Base-by-base conservation (phyloP, 2,888 invertebrate genomes). In the Linnaemya tessellans region DNA sequence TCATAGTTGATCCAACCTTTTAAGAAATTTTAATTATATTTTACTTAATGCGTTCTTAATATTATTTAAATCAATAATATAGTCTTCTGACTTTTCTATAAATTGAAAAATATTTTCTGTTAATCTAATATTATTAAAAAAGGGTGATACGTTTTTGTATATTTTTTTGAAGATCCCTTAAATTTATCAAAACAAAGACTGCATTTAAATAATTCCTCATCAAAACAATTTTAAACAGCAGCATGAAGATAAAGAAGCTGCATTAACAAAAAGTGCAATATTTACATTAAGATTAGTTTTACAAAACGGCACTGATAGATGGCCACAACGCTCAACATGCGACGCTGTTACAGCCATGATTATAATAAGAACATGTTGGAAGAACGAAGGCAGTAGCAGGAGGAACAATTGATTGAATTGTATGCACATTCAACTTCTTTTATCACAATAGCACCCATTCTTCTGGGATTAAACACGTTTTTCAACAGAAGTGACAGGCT, bases 281-380 rank as follows among this genome's bases (percentile, higher is more conserved):
- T 74, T 74, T 74, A 82, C 82, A 80, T 80, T 79, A 22, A 60
- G 82, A 82, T 85, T 85, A 85, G 65, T 75, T 84, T 75, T 38
- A 79, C 62, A 38, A 73, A 85, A 82, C 18, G 74, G 74, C 74
- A 51, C 79, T 85, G 82, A 82, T 80, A 85, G 78, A 82, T 82
- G 85, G 79, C 70, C 79, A 79, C 71, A 75, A 82, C 70, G 65
- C 58, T 70, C 81, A 85, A 85, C 65, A 74, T 79, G 82, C 71
- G 82, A 79, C 75, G 60, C 54, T 82, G 41, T 56, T 46, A 38
- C 25, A 11, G 73, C 51, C 51, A 51, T 70, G 49, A 78, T 67
- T 54, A 81, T 62, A 78, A 80, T 43, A 77, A 78, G 13, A 70
- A 41, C 25, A 74, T 56, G 70, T 54, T 74, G 22, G 43, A 51